Percentiles rank a stretch among this genome's conserved stretches.
Evolutionary conservation across 2,888 invertebrate species (phyloP).

Genomic region (Microplitis deprimator): DNA sequence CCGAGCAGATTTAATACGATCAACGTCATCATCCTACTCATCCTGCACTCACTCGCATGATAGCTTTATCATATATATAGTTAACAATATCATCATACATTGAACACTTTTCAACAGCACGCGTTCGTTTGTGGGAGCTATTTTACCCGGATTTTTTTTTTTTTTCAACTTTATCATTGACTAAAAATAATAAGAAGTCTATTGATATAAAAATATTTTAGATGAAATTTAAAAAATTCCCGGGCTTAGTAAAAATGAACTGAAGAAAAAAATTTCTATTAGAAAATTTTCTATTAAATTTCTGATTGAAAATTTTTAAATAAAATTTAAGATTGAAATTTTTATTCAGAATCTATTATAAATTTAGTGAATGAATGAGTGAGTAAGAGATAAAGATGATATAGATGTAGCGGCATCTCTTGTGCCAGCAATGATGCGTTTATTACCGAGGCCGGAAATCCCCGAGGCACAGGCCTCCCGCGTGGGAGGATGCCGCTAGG

Average conservation of each 20-base stretch:
- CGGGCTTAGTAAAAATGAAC: too few relatives aligned
- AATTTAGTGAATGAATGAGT: neutral
- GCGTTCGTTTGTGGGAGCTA: conserved; percentile 27
- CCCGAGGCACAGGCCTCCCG: neutral
- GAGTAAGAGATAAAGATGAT: too few relatives aligned
- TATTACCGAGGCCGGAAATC: neutral
- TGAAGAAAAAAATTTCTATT: too few relatives aligned
- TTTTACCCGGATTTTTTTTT: conserved; percentile 12
- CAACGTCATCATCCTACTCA: conserved; percentile 36
- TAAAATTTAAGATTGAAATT: too few relatives aligned
- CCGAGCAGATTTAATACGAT: conserved; percentile 49
- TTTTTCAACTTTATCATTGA: neutral
- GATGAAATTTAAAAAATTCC: too few relatives aligned
- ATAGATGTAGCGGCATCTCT: too few relatives aligned
- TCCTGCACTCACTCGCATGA: conserved; percentile 46
- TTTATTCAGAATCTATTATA: neutral
- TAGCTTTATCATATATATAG: conserved; percentile 40
- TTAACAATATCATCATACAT: neutral
- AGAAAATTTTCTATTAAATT: too few relatives aligned
- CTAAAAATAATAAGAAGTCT: neutral
- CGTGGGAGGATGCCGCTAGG: neutral
- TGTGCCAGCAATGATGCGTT: neutral
- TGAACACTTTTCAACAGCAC: neutral
- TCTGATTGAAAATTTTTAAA: neutral
- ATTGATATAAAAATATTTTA: conserved; percentile 3